Percentiles rank a stretch among this genome's conserved stretches.
These are phyloP conservation scores for Bos indicus DNA, from an alignment of 2,113 vertebrate species.

Conservation along the genomic window DNA sequence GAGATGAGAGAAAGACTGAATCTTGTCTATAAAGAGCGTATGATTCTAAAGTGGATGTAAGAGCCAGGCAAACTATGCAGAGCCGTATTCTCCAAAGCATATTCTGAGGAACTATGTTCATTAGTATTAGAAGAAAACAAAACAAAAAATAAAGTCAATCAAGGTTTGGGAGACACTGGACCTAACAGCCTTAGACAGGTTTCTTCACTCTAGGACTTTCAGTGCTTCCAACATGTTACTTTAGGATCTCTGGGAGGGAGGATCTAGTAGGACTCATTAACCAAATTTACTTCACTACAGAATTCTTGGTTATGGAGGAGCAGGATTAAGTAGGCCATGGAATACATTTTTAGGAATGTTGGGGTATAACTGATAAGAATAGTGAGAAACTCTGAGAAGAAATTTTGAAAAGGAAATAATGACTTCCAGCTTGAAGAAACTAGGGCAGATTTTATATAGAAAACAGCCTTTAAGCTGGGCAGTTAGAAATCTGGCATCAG, in stretches of 20 bases:
- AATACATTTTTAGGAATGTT: neutral
- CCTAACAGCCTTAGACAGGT: neutral
- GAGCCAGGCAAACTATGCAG: neutral
- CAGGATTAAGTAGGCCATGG: neutral
- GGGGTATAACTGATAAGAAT: neutral
- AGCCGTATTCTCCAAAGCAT: slow-evolving; percentile 9
- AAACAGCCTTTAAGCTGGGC: neutral
- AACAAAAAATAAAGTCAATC: slow-evolving; percentile 31
- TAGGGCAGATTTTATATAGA: slow-evolving; percentile 4
- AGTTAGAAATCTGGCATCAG: neutral
- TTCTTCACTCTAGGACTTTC: neutral
- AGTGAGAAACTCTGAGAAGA: slow-evolving; percentile 11
- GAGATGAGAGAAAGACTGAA: slow-evolving; percentile 14
- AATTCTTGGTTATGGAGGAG: slow-evolving; percentile 21
- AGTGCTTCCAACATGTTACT: neutral
- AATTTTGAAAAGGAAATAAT: slow-evolving; percentile 38
- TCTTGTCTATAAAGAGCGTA: neutral
- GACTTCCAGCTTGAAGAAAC: slow-evolving; percentile 3
- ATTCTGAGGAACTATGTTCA: slow-evolving; percentile 10
- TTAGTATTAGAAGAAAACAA: neutral
- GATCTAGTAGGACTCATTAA: neutral
- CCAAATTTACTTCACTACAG: slow-evolving; percentile 5
- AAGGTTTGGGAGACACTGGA: neutral
- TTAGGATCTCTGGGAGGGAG: neutral
- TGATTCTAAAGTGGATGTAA: neutral